phyloP scores from a whole-genome alignment of 2,797 vertebrate genomes.

The Babyrousa celebensis region DNA sequence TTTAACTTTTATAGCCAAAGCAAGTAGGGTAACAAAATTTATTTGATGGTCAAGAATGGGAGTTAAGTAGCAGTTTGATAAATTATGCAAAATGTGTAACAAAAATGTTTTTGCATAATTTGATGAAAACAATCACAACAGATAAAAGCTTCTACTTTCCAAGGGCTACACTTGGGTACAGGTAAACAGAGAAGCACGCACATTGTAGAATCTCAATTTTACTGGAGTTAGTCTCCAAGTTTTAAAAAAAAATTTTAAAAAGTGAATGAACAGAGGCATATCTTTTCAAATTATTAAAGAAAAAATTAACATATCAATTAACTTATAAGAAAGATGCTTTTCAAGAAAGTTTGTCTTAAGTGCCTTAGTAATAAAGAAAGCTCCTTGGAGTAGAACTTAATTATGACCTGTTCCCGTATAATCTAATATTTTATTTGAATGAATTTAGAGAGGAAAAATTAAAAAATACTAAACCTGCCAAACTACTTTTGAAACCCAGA shows the following conservation, averaged over 20 bases:
- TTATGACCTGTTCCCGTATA: slow-evolving; percentile 58
- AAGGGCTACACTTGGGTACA: background rate
- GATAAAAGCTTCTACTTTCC: slow-evolving; percentile 23
- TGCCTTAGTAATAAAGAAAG: slow-evolving; percentile 69
- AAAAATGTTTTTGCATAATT: slow-evolving; percentile 55
- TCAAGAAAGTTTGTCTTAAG: slow-evolving; percentile 39
- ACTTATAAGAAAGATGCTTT: background rate
- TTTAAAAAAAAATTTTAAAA: background rate
- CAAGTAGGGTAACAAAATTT: slow-evolving; percentile 51
- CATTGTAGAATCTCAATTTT: background rate
- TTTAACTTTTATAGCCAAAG: slow-evolving; percentile 65
- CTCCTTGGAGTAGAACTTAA: slow-evolving; percentile 56
- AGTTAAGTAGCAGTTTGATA: slow-evolving; percentile 68
- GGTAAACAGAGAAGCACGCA: background rate
- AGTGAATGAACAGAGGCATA: background rate
- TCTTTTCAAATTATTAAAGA: slow-evolving; percentile 67
- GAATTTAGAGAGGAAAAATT: slow-evolving; percentile 43
- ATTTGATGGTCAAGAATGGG: slow-evolving; percentile 65
- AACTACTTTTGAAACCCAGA: slow-evolving; percentile 23
- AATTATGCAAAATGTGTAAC: slow-evolving; percentile 54
- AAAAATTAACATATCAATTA: slow-evolving; percentile 63
- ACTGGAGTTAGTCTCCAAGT: background rate
- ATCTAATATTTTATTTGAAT: slow-evolving; percentile 64
- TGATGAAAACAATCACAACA: slow-evolving; percentile 27
- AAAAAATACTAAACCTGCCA: background rate